Evolutionary conservation across 2,888 invertebrate species (phyloP).

Genomic region (Crepidodera aurea): DNA sequence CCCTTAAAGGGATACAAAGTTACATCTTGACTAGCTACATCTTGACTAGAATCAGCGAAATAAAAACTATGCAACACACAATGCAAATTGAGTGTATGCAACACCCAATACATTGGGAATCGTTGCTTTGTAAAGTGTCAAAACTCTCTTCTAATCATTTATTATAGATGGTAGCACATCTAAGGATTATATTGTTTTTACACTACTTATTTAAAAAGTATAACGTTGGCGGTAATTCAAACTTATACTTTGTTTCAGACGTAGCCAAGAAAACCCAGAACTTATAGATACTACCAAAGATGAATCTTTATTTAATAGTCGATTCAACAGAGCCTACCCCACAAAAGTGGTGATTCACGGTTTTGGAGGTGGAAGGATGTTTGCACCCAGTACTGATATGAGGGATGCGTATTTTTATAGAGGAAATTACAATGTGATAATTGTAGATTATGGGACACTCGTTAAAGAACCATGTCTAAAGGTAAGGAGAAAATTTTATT

Average conservation of each 20-base stretch:
- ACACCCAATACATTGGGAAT: too few relatives aligned
- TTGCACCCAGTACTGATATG: conserved; percentile 85
- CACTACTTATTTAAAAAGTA: too few relatives aligned
- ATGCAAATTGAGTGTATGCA: too few relatives aligned
- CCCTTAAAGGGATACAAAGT: too few relatives aligned
- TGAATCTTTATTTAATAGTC: conserved; percentile 76
- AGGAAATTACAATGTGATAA: conserved; percentile 85
- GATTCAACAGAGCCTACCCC: conserved; percentile 79
- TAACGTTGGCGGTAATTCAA: too few relatives aligned
- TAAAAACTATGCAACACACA: too few relatives aligned
- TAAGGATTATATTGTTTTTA: too few relatives aligned
- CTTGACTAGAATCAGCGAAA: too few relatives aligned
- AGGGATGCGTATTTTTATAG: conserved; percentile 81
- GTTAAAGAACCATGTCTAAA: conserved; percentile 85
- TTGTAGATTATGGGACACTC: conserved; percentile 83
- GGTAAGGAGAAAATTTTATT: conserved; percentile 39
- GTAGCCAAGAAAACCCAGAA: conserved; percentile 78
- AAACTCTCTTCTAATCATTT: too few relatives aligned
- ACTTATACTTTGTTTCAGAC: conserved; percentile 65
- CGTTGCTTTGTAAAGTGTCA: too few relatives aligned
- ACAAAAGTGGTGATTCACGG: conserved; percentile 92
- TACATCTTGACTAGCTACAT: too few relatives aligned
- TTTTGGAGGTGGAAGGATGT: conserved; percentile 84
- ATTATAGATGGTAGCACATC: too few relatives aligned
- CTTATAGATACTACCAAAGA: conserved; percentile 74